phyloP scores from a whole-genome alignment of 1,140 invertebrate species.

The Meloidogyne hapla region DNA sequence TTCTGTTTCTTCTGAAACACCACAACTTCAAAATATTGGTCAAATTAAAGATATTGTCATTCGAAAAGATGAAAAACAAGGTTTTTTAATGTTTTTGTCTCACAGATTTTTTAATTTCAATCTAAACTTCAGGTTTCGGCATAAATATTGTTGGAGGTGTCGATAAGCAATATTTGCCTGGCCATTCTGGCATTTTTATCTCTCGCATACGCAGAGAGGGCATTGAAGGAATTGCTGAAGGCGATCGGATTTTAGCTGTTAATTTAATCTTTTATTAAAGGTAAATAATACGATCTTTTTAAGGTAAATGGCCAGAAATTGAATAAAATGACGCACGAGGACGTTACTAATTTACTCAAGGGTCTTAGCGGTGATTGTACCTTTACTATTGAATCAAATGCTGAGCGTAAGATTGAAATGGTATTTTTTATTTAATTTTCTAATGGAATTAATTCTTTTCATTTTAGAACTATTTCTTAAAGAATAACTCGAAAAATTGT shows the following conservation, averaged over 20 bases:
- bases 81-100: not conserved
- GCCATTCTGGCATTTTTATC: conserved; percentile 16
- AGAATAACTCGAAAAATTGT: too few species aligned
- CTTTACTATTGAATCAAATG: not conserved
- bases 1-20: too few species aligned
- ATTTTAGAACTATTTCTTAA: too few species aligned
- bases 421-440: too few species aligned
- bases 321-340: conserved; percentile 4
- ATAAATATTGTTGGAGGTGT: conserved; percentile 16
- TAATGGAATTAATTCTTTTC: too few species aligned
- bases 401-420: too few species aligned
- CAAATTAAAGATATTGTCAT: too few species aligned
- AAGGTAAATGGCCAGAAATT: conserved; percentile 20
- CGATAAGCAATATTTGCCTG: conserved; percentile 12
- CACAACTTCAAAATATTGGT: too few species aligned
- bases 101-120: not conserved
- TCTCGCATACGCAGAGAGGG: not conserved
- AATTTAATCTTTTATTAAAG: not conserved
- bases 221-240: conserved; percentile 18
- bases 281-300: not conserved
- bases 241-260: conserved; percentile 14
- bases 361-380: not conserved
- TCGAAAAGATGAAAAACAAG: too few species aligned
- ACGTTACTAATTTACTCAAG: not conserved
- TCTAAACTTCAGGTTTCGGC: conserved; percentile 9